Base-by-base conservation (phyloP, 1,140 invertebrate genomes). In the Geopemphigus sp. region DNA sequence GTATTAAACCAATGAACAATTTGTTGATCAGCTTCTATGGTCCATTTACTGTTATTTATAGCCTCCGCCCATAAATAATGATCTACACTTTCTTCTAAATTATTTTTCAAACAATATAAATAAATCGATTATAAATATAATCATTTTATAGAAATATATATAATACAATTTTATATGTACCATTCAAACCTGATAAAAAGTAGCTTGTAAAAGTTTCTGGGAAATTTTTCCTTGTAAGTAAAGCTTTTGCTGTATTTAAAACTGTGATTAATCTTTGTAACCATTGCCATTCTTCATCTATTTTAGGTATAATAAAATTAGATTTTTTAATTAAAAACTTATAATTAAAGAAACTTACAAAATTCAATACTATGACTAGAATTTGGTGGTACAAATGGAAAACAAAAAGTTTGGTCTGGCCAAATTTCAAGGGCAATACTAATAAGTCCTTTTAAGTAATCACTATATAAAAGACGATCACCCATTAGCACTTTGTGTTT, bases 1-100 rank as follows among this genome's bases (percentile, higher is more conserved):
- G 89, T 88, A 11, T 87, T 89, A 1, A 88, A 87, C 90, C 90
- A 92, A 14, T 84, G 83, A 86, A 92, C 90, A 19, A 92, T 88
- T 83, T 91, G 88, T 72, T 87, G 86, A 83, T 91, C 90, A 83
- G 88, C 88, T 80, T 87, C 87, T 19, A 89, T 83, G 80, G 86
- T 88, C 90, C 90, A 91, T 17, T 84, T 81, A 72, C 82, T 83
- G 82, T 89, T 88, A 83, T 87, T 85, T 83, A 87, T 83, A 26
- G 84, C 84, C 29, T 84, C 80, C 24, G 82, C 81, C 81, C 83
- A 80, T 81, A 85, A 84, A 63, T 86, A 50, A 63, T 26, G 19
- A 61, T 78, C 57, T 24, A 19, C 15, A 50, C 26, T 78, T 47
- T 78, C 57, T 63, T 63, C 74, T 78, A 63, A 63, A 63, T 53